Evolutionary conservation across 2,113 vertebrate genomes (phyloP).

Genomic region (Esox niger): DNA sequence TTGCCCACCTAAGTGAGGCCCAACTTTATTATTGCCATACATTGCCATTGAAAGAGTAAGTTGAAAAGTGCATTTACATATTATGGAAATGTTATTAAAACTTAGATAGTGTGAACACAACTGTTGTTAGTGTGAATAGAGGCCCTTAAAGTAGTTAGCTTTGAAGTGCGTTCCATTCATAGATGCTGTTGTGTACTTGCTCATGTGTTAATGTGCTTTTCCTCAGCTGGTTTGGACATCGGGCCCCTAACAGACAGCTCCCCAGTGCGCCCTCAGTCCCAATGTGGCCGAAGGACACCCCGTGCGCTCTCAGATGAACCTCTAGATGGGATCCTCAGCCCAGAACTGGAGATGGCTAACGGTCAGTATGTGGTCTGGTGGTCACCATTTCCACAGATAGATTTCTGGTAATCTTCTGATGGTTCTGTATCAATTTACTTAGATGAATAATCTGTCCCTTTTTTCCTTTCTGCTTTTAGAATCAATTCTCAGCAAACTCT

Average conservation of each 20-base stretch:
- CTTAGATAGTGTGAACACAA: too few relatives aligned
- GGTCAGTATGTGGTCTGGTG: slow-evolving; percentile 74
- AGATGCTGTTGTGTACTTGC: background rate
- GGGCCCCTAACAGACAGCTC: slow-evolving; percentile 79
- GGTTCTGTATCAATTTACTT: too few relatives aligned
- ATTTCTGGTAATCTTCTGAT: slow-evolving; percentile 7
- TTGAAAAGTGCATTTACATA: too few relatives aligned
- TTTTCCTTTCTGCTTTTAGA: slow-evolving; percentile 70
- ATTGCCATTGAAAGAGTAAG: too few relatives aligned
- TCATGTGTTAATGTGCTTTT: slow-evolving; percentile 44
- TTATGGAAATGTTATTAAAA: too few relatives aligned
- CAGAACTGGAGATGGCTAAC: slow-evolving; percentile 98
- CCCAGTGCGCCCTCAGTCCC: slow-evolving; percentile 77
- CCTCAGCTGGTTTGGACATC: slow-evolving; percentile 84
- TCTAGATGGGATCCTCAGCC: slow-evolving; percentile 92
- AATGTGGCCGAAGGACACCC: slow-evolving; percentile 76
- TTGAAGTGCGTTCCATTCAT: background rate
- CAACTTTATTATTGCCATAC: too few relatives aligned
- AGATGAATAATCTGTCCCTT: slow-evolving; percentile 9
- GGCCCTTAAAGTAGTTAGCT: too few relatives aligned
- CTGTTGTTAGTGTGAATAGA: too few relatives aligned
- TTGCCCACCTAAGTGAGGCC: too few relatives aligned
- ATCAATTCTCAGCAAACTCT: slow-evolving; percentile 94
- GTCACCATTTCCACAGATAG: background rate
- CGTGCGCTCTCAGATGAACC: slow-evolving; percentile 86